Conservation (phyloP, 2,888 invertebrate genomes). For the Ormyrus labotus region DNA sequence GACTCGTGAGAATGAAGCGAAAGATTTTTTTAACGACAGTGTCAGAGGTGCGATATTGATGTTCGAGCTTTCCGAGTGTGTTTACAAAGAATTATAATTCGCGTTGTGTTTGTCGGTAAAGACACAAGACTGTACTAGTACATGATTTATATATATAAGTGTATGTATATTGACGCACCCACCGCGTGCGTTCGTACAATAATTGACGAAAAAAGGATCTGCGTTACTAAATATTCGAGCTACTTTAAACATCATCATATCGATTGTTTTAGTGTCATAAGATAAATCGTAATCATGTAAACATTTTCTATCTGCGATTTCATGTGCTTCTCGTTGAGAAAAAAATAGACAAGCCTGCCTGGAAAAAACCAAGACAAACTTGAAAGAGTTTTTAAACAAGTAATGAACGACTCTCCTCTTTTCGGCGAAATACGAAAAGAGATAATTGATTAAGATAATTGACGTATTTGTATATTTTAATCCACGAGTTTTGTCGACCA, state of each 20-base stretch:
- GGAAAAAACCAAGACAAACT: not conserved
- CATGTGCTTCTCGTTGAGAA: constrained; percentile 22
- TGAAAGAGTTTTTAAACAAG: constrained; percentile 19
- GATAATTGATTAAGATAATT: not conserved
- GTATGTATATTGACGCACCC: constrained; percentile 29
- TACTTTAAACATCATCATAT: constrained; percentile 53
- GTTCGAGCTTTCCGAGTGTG: constrained; percentile 33
- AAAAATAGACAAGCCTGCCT: constrained; percentile 12
- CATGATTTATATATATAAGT: constrained; percentile 33
- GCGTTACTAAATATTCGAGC: constrained; percentile 45
- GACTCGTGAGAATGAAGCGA: not conserved
- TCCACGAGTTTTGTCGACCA: constrained; percentile 36
- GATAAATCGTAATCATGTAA: constrained; percentile 34
- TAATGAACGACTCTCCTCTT: constrained; percentile 8
- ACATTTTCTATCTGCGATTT: constrained; percentile 35
- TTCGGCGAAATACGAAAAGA: not conserved
- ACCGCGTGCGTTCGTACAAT: constrained; percentile 46
- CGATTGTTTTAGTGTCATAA: constrained; percentile 50
- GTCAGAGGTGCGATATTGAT: constrained; percentile 20
- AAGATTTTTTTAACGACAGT: constrained; percentile 17
- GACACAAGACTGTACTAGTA: constrained; percentile 54
- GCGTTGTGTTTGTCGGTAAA: constrained; percentile 35
- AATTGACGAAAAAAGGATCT: constrained; percentile 51
- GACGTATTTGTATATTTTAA: constrained; percentile 50
- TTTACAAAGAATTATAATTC: constrained; percentile 26